Evolutionary conservation across 2,888 invertebrate species (phyloP).

Genomic region (Orthosia cruda): DNA sequence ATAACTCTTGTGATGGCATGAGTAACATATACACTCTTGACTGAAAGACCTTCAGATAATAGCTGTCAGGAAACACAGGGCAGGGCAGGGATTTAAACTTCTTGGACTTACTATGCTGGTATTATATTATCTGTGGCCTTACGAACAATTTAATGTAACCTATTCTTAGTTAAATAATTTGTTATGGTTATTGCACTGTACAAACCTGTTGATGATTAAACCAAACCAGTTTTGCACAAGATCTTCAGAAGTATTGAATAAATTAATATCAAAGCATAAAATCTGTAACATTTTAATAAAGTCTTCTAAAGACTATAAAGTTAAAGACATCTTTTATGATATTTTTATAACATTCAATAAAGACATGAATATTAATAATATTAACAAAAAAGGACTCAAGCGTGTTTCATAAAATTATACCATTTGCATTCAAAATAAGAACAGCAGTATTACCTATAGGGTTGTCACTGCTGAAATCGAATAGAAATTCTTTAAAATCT

Average conservation of each 20-base stretch:
- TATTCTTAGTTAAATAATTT: neutral
- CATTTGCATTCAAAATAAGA: slow-evolving; percentile 31
- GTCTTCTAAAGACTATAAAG: slow-evolving; percentile 23
- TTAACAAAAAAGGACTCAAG: slow-evolving; percentile 2
- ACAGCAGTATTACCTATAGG: neutral
- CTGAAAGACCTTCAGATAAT: too few relatives aligned
- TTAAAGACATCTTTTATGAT: slow-evolving; percentile 29
- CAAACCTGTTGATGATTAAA: neutral
- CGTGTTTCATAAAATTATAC: slow-evolving; percentile 35
- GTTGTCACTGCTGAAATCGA: neutral
- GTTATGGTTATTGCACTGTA: neutral
- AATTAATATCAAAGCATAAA: neutral
- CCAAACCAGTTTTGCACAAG: neutral
- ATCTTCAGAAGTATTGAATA: neutral
- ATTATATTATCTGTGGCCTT: too few relatives aligned
- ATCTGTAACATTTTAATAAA: slow-evolving; percentile 31
- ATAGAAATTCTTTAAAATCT: neutral
- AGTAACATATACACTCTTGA: too few relatives aligned
- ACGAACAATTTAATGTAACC: too few relatives aligned
- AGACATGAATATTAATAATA: slow-evolving; percentile 27
- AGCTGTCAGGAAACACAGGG: too few relatives aligned
- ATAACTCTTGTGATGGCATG: too few relatives aligned
- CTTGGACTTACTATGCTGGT: too few relatives aligned
- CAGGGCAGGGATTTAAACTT: too few relatives aligned
- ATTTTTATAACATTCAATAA: slow-evolving; percentile 40